Conservation (phyloP, 2,113 vertebrate genomes). For the Chloropsis hardwickii region DNA sequence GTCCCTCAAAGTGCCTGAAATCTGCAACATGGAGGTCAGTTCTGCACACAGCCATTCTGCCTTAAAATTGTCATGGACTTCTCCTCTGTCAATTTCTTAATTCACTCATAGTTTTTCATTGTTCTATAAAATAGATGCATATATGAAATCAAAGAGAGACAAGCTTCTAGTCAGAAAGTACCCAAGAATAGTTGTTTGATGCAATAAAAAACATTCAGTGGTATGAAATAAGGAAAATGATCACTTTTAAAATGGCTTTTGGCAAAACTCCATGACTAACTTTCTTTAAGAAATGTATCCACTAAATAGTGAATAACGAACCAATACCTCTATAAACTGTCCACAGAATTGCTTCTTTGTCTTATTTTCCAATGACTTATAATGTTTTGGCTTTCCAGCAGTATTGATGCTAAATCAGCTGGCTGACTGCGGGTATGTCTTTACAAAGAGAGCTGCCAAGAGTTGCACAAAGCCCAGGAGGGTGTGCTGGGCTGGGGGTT, state of each 20-base stretch:
- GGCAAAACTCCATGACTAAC: neutral
- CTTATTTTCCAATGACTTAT: neutral
- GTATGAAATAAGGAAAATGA: neutral
- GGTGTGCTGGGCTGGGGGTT: fast-evolving
- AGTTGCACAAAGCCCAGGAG: neutral
- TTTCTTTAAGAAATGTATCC: neutral
- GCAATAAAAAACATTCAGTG: neutral
- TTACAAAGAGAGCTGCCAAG: neutral
- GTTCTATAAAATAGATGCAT: neutral
- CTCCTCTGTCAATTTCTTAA: neutral
- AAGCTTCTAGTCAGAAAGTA: neutral
- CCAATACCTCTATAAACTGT: neutral
- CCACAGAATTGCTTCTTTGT: neutral
- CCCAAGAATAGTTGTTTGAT: neutral
- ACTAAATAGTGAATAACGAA: neutral
- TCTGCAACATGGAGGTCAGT: neutral
- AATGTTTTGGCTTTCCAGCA: neutral
- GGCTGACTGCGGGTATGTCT: neutral
- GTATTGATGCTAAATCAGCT: neutral
- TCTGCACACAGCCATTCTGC: neutral
- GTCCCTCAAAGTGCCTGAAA: neutral
- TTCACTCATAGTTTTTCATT: neutral
- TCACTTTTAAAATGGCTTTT: neutral
- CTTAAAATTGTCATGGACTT: neutral
- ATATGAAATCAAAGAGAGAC: neutral